A percentile compares a stretch with the other conserved stretches of the same genome.
phyloP scores from a whole-genome alignment of 2,888 invertebrate genomes.

The Standfussiana lucernea region DNA sequence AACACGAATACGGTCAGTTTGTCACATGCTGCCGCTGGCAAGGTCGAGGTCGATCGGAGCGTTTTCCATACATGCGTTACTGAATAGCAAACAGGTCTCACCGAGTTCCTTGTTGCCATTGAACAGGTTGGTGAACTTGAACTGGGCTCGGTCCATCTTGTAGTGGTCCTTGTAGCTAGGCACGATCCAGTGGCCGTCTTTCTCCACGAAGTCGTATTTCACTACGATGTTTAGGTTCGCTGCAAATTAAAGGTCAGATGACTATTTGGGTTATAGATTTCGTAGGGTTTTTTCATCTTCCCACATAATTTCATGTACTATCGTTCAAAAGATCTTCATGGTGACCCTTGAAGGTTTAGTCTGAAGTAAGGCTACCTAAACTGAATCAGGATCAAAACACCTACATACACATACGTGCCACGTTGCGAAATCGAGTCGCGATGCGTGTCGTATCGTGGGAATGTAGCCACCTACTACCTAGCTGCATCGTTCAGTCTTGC shows the following conservation, averaged over 20 bases:
- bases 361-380: neutral
- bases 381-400: too few relatives aligned
- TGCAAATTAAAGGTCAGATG: constrained; percentile 63
- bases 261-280: too few relatives aligned
- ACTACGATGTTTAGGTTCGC: constrained; percentile 87
- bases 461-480: too few relatives aligned
- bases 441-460: too few relatives aligned
- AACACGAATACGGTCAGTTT: constrained; percentile 9
- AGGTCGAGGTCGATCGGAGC: constrained; percentile 31
- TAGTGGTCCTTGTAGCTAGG: constrained; percentile 84
- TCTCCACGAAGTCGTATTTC: constrained; percentile 84
- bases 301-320: neutral
- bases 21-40: constrained; percentile 3
- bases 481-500: too few relatives aligned
- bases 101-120: constrained; percentile 86
- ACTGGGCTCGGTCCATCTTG: constrained; percentile 87
- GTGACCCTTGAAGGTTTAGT: neutral
- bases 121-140: constrained; percentile 88
- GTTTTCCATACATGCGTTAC: constrained; percentile 3
- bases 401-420: too few relatives aligned
- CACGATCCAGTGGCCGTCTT: constrained; percentile 84
- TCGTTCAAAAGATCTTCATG: neutral
- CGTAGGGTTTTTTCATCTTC: neutral
- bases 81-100: constrained; percentile 68
- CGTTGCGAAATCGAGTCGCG: too few relatives aligned